phyloP scores from a whole-genome alignment of 2,797 vertebrate genomes.

The Triplophysa bombifrons region DNA sequence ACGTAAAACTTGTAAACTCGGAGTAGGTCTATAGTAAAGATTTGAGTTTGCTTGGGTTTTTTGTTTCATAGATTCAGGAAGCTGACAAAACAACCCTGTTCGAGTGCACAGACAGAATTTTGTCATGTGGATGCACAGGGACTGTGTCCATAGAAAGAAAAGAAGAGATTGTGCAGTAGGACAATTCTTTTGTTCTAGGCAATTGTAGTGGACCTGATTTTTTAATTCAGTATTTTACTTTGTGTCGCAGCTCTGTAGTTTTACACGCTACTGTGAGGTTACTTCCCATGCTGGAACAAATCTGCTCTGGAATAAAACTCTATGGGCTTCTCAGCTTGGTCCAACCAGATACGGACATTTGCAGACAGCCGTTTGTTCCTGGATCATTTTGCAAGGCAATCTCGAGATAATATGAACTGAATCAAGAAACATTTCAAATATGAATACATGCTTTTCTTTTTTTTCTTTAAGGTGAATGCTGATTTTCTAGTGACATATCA shows the following conservation, averaged over 20 bases:
- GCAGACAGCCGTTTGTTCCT: slow-evolving; percentile 4
- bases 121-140: background rate
- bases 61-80: background rate
- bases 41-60: too few relatives aligned
- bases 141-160: background rate
- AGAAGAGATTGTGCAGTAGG: slow-evolving; percentile 2
- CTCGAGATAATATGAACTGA: background rate
- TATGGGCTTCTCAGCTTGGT: background rate
- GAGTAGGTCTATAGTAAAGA: background rate
- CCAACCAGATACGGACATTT: background rate
- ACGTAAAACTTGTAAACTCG: too few relatives aligned
- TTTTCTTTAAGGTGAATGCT: background rate
- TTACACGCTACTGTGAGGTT: background rate
- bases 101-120: background rate
- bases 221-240: background rate
- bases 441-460: too few relatives aligned
- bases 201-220: too few relatives aligned
- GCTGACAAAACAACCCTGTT: background rate
- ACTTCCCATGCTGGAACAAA: background rate
- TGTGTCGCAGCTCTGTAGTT: background rate
- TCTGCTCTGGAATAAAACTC: background rate
- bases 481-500: background rate
- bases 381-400: background rate
- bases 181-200: background rate
- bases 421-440: background rate